Evolutionary conservation across 2,113 vertebrate species (phyloP), one percentile per base, ranked within the genome.

Genomic region (Aythya baeri): DNA sequence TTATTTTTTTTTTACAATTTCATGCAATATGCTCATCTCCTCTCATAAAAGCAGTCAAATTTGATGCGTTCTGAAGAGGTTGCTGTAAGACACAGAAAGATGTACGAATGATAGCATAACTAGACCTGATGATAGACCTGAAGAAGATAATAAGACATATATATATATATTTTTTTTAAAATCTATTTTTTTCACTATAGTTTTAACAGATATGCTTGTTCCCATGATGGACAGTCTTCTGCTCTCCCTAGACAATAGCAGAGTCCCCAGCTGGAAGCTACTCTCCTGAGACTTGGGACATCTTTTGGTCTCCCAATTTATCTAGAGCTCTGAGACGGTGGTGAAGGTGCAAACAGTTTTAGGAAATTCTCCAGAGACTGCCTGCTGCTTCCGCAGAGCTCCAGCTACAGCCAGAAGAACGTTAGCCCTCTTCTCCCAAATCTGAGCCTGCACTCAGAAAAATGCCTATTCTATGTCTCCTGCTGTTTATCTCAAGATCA

Each of bases 341-440:
- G 62, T 34, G 58, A 88, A 91, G 65, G 85, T 89, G 78, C 85
- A 86, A 59, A 94, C 31, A 88, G 73, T 88, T 84, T 66, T 81
- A 88, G 75, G 59, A 92, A 93, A 93, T 58, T 83, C 94, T 91
- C 95, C 83, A 92, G 88, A 82, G 80, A 54, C 75, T 86, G 70
- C 76, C 80, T 89, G 84, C 71, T 73, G 54, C 32, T 92, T 38
- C 92, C 34, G 54, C 58, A 70, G 84, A 89, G 44, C 83, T 90
- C 65, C 77, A 94, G 92, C 78, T 92, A 76, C 86, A 96, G n/a
- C 54, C 83, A 93, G 73, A 65, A 71, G 63, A 34, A 90, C 23
- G 43, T 61, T 54, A 83, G 43, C 25, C 43, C 80, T 78, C 58
- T 36, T 86, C 78, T 23, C 25, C 74, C 73, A 73, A 46, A 81